Base-by-base conservation (phyloP, 2,888 invertebrate genomes). In the Lasioglossum vierecki region DNA sequence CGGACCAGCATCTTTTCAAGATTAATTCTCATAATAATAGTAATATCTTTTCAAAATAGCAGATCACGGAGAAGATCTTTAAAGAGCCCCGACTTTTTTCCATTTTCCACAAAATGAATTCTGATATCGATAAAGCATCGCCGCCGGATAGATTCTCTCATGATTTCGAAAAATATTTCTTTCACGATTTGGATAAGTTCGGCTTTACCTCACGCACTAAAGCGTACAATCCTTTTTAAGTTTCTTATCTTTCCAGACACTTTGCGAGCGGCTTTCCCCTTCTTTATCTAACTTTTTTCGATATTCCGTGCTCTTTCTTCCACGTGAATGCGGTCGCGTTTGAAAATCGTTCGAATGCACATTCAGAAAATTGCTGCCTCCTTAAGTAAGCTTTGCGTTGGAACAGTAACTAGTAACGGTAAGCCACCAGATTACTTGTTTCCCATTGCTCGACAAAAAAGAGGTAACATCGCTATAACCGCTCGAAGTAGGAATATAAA, bases 331-430 rank as follows among this genome's bases (percentile, higher is more conserved):
- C 68, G 35, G 75, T 63, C 53, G 41, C 30, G 26, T 80, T 80
- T 63, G 75, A 80, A 76, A 83, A 83, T 80, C 82, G 60, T 41
- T 76, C n/a, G 26, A 35, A 71, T 49, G 30, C 63, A 75, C 49
- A 70, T 70, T 60, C n/a, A 30, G 60, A 26, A 83, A 75, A 83
- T 80, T 80, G 80, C 75, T 39, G 46, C 13, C 30, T 8, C 49
- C 18, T 70, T 82, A 80, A 80, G 70, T 44, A 83, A 83, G 60
- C 63, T 46, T 71, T 74, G 22, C 41, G 22, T 35, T 35, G 68
- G 22, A 26, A 53, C 30, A 49, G 82, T 30, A 70, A 83, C 66
- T 73, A 72, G 79, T 73, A 79, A 68, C 39, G 30, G 22, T 73
- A 30, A 30, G 35, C 53, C 22, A 30, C 30, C 18, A 49, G 74